These are phyloP conservation scores for Rhodophaea formosa DNA, from an alignment of 2,888 invertebrate species.

Conservation along the genomic window DNA sequence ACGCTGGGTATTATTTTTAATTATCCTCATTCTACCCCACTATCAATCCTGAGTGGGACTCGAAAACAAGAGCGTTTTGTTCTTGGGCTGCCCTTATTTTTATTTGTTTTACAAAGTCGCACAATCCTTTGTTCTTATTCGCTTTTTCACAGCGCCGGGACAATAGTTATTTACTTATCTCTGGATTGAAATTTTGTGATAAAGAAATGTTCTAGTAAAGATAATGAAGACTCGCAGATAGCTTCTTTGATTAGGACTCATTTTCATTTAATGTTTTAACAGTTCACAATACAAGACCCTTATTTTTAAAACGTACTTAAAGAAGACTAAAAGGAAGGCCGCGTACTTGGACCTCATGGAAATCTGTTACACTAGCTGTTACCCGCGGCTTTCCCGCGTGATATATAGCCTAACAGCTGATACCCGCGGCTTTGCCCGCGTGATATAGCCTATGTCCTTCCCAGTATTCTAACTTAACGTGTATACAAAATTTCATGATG, in stretches of 20 bases:
- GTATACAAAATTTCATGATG: no score
- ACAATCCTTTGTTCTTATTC: slow-evolving; percentile 6
- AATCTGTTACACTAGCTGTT: no score
- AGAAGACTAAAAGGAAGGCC: no score
- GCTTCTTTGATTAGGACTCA: no score
- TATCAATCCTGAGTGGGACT: slow-evolving; percentile 1
- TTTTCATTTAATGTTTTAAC: neutral
- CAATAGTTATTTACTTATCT: slow-evolving; percentile 13
- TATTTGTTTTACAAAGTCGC: slow-evolving; percentile 7
- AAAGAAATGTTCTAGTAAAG: neutral
- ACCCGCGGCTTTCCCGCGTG: no score
- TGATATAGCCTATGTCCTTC: no score
- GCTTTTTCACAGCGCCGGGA: neutral
- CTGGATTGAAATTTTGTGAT: neutral
- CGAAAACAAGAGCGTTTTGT: slow-evolving; percentile 8
- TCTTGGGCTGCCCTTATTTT: slow-evolving; percentile 6
- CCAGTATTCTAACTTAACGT: no score
- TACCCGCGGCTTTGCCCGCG: no score
- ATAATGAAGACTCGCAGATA: neutral
- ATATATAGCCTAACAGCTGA: no score
- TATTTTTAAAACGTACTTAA: neutral
- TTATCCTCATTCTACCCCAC: neutral
- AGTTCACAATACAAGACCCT: neutral
- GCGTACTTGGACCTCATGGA: no score
- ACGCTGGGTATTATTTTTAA: slow-evolving; percentile 14